Percentiles rank a stretch among this genome's conserved stretches.
Evolutionary conservation across 2,113 vertebrate species (phyloP).

Genomic region (Chaetorhynchus papuensis): DNA sequence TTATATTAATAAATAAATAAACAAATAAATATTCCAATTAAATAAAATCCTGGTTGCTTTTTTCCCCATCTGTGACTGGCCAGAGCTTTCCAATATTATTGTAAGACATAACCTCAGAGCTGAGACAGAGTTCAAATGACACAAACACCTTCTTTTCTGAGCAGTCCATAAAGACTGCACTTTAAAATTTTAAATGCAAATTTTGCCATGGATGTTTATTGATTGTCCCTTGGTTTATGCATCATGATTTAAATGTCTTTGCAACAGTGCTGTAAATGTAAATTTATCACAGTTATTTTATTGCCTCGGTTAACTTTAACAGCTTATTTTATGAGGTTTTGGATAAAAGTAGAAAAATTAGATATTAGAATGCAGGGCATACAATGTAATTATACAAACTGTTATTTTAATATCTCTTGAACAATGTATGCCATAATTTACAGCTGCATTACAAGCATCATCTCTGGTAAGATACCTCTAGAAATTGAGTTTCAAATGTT

Average conservation of each 20-base stretch:
- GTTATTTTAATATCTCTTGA: conserved; percentile 29
- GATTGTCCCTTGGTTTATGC: neutral
- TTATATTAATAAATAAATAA: neutral
- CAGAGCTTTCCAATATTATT: neutral
- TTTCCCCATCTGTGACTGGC: neutral
- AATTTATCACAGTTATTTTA: conserved; percentile 35
- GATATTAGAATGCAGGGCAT: neutral
- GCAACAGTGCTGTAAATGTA: neutral
- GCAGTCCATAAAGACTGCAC: neutral
- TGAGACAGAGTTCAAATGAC: neutral
- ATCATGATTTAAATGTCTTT: conserved; percentile 5
- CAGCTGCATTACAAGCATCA: neutral
- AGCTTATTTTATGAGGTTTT: conserved; percentile 22
- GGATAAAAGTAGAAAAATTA: conserved; percentile 14
- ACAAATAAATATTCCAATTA: no score
- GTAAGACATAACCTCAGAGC: neutral
- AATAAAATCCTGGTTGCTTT: neutral
- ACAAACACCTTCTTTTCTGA: neutral
- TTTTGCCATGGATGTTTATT: conserved; percentile 7
- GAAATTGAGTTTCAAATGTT: neutral
- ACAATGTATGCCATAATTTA: neutral
- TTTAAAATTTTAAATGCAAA: neutral
- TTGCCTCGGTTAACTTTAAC: conserved; percentile 21
- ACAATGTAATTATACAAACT: neutral
- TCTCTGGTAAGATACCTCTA: neutral